These are phyloP conservation scores for Acanthosepion esculentum DNA, from an alignment of 2,888 invertebrate species.

Conservation along the genomic window DNA sequence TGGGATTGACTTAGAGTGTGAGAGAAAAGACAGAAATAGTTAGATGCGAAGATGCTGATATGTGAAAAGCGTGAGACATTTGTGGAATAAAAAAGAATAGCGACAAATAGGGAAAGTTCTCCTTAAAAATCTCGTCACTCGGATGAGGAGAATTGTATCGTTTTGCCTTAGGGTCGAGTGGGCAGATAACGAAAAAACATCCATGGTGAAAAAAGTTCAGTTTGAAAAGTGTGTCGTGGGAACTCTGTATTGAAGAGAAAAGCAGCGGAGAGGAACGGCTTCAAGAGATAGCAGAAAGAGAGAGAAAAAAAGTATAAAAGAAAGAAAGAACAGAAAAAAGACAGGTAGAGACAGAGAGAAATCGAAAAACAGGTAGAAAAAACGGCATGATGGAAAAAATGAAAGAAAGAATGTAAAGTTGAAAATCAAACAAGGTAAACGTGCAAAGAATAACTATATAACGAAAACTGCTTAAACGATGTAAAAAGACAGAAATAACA, in stretches of 20 bases:
- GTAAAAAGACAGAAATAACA: no score
- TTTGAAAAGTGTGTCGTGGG: slow-evolving; percentile 16
- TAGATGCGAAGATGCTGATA: not conserved
- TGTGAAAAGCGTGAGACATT: not conserved
- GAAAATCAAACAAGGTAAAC: not conserved
- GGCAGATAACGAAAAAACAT: not conserved
- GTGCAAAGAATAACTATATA: no score
- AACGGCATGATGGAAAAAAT: no score
- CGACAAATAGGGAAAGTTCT: not conserved
- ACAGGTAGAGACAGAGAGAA: no score
- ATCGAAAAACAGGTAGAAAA: no score
- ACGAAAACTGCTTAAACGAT: no score
- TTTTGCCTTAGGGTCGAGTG: not conserved
- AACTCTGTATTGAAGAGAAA: not conserved
- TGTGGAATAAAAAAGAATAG: not conserved
- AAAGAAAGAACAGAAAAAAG: no score
- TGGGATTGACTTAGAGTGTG: not conserved
- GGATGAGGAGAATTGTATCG: not conserved
- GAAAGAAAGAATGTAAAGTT: not conserved
- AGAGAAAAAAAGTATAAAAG: not conserved
- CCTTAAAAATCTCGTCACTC: not conserved
- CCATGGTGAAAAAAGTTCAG: not conserved
- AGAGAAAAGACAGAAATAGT: not conserved
- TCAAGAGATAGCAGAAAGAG: not conserved
- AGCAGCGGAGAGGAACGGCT: not conserved